Evolutionary conservation across 2,888 invertebrate genomes (phyloP).

Genomic region (Perdita meconis): DNA sequence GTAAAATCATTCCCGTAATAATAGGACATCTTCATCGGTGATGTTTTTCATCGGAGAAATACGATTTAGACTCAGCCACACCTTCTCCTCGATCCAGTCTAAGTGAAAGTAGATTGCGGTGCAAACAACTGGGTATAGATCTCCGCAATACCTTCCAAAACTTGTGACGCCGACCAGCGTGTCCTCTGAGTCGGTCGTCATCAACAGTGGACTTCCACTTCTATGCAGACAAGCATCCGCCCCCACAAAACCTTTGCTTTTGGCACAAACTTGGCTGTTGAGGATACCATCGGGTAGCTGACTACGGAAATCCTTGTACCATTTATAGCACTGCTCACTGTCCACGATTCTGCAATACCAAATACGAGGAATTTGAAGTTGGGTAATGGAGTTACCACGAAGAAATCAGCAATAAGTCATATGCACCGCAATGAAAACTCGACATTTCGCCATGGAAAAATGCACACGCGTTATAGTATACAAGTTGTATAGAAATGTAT

Average conservation of each 20-base stretch:
- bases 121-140: constrained; percentile 75
- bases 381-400: no score
- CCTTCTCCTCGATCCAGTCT: constrained; percentile 79
- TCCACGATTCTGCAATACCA: constrained; percentile 70
- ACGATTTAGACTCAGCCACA: constrained; percentile 74
- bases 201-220: constrained; percentile 79
- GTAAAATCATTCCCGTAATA: no score
- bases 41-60: no score
- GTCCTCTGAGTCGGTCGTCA: constrained; percentile 57
- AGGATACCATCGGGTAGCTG: constrained; percentile 75
- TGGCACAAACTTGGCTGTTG: constrained; percentile 74
- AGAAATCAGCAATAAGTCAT: no score
- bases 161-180: constrained; percentile 77
- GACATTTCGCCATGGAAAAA: no score
- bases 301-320: constrained; percentile 63
- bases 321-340: constrained; percentile 62
- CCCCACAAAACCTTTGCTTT: constrained; percentile 73
- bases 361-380: background rate
- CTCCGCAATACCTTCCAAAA: constrained; percentile 78
- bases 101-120: constrained; percentile 75
- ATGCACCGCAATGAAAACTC: no score
- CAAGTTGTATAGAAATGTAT: no score
- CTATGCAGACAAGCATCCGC: constrained; percentile 74
- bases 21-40: no score
- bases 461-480: no score